These are phyloP conservation scores for Abramis brama DNA, from an alignment of 2,113 vertebrate genomes.

Conservation along the genomic window DNA sequence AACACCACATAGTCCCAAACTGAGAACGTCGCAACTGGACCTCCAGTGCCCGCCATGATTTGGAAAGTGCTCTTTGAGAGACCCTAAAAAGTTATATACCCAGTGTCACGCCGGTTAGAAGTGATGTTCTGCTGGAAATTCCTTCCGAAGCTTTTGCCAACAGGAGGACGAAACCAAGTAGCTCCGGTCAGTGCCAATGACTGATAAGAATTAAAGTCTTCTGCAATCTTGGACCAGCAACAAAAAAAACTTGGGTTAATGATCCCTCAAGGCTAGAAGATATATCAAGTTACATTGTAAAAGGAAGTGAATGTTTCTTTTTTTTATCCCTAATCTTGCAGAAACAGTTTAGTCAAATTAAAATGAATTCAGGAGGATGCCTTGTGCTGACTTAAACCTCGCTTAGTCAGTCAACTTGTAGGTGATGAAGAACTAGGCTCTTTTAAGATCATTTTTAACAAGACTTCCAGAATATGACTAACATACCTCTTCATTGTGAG, in stretches of 20 bases:
- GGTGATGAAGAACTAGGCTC: background rate
- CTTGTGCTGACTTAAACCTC: background rate
- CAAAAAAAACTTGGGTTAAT: slow-evolving; percentile 73
- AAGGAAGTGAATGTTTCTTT: slow-evolving; percentile 16
- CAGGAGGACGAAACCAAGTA: background rate
- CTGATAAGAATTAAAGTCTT: slow-evolving; percentile 23
- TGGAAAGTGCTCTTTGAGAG: background rate
- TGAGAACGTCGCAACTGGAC: slow-evolving; percentile 72
- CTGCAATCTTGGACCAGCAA: slow-evolving; percentile 41
- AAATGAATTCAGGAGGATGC: slow-evolving; percentile 26
- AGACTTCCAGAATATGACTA: background rate
- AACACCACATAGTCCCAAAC: slow-evolving; percentile 84
- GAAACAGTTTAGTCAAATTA: background rate
- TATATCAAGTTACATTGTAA: slow-evolving; percentile 54
- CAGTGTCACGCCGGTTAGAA: background rate
- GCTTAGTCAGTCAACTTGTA: background rate
- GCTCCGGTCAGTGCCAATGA: slow-evolving; percentile 8
- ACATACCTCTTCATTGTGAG: background rate
- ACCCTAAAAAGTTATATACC: background rate
- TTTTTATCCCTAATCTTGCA: background rate
- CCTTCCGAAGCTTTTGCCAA: background rate
- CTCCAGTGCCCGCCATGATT: slow-evolving; percentile 71
- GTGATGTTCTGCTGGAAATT: slow-evolving; percentile 1
- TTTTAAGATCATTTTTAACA: background rate
- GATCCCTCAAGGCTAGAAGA: slow-evolving; percentile 69